Base-by-base conservation (phyloP, 2,113 vertebrate species). In the Aepyceros melampus region DNA sequence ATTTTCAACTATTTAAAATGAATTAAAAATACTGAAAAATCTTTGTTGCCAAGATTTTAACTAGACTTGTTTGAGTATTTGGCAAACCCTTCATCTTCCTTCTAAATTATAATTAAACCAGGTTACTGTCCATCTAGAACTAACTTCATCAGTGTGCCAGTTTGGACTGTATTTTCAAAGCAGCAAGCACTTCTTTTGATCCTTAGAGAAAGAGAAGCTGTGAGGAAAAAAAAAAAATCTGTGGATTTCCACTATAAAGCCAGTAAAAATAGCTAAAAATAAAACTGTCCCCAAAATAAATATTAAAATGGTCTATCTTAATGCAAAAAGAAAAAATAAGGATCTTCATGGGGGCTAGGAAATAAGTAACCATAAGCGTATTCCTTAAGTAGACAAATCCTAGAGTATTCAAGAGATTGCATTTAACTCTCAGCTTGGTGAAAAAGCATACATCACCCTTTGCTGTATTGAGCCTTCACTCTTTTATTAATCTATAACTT, bases 111-210 rank as follows among this genome's bases (percentile, higher is more conserved):
- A 45, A 83, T 47, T 79, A 13, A 95, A 56, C 27, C 6, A 86
- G 51, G 33, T 51, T 55, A 82, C 62, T 49, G 13, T 31, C 45
- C 3, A 71, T 29, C 33, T 64, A 64, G 25, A 87, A 36, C 36
- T 19, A 85, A 92, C 53, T 94, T 89, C 29, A 78, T 71, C 40
- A 19, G 19, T 45, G 36, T 88, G 47, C 21, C 40, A 88, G 36
- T 53, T 86, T 60, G 87, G 43, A 71, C 51, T 91, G 2, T 87
- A 87, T 89, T 91, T 96, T 93, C 43, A 89, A 95, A 91, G 15
- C 56, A 95, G 79, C 81, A 92, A 93, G 51, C 10, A 55, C 16
- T 53, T 85, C 25, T 95, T 97, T 91, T 90, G 87, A 94, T 71
- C 33, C 45, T 89, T 45, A 82, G 76, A 45, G 67, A 95, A 91